Percentiles rank a stretch among this genome's conserved stretches.
Conservation (phyloP, 2,797 vertebrate species). For the Rhinogobio ventralis region DNA sequence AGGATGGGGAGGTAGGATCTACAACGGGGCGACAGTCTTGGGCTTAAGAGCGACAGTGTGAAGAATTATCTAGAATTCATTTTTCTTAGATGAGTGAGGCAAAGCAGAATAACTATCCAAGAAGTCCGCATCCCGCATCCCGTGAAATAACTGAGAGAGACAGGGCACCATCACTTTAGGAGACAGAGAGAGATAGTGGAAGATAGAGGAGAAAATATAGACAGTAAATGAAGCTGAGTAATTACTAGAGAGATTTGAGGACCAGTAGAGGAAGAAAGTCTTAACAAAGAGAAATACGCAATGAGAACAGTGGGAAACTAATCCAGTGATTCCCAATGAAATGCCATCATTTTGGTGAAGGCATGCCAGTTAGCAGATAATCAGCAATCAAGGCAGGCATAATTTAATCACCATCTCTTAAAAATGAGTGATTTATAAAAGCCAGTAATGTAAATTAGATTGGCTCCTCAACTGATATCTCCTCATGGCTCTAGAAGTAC, state of each 20-base stretch:
- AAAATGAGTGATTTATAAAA: slow-evolving; percentile 46
- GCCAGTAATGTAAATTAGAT: slow-evolving; percentile 42
- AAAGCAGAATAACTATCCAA: slow-evolving; percentile 68
- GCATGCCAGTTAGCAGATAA: slow-evolving; percentile 29
- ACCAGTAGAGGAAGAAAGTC: slow-evolving; percentile 21
- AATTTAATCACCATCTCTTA: slow-evolving; percentile 36
- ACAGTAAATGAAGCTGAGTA: slow-evolving; percentile 38
- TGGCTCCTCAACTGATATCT: slow-evolving; percentile 36
- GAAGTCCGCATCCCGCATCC: slow-evolving; percentile 54
- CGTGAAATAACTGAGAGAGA: slow-evolving; percentile 44
- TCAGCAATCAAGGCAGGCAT: slow-evolving; percentile 40
- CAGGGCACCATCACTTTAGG: slow-evolving; percentile 39
- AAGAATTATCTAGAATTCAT: slow-evolving; percentile 75
- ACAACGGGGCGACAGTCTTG: slow-evolving; percentile 67
- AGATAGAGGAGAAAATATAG: slow-evolving; percentile 29
- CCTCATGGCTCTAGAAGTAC: slow-evolving; percentile 45
- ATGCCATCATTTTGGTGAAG: slow-evolving; percentile 38
- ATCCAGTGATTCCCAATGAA: slow-evolving; percentile 52
- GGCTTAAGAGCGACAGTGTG: slow-evolving; percentile 57
- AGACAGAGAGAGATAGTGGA: slow-evolving; percentile 43
- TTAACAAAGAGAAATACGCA: slow-evolving; percentile 33
- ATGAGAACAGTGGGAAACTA: slow-evolving; percentile 44
- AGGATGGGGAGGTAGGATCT: slow-evolving; percentile 66
- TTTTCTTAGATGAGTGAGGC: slow-evolving; percentile 79
- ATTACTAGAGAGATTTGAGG: slow-evolving; percentile 16